Evolutionary conservation across 2,888 invertebrate species (phyloP), one percentile per base, ranked within the genome.

Genomic region (Tenthredo scrophulariae): DNA sequence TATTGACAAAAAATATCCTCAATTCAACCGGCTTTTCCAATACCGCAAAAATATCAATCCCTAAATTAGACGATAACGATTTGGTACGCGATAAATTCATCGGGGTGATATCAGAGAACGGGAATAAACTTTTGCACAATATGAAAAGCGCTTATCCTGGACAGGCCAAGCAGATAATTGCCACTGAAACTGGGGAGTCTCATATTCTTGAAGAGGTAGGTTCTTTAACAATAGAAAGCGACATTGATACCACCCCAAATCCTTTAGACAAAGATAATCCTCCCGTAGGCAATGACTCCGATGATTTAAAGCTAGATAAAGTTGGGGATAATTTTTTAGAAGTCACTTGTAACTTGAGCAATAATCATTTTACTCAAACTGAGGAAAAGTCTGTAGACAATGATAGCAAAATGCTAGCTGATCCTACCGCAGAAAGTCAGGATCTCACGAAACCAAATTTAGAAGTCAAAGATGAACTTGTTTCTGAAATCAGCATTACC

Each of bases 121-220:
- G 91, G 83, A 91, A 93, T 85, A 86, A 85, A 85, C 87, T 90
- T 87, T 89, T 89, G 86, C 89, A 88, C 84, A 88, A 87, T 88
- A 90, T 91, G 87, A 90, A 90, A 89, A 88, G 94, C 94, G 54
- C 94, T 94, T 89, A 95, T 54, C 97, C 97, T 0, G 97, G 97
- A 1, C 96, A 96, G 92, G 96, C 97, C 0, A 96, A 97, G 18
- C 96, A 97, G 93, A 96, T 97, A 43, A 94, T 96, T 89, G 90
- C 91, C 88, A 91, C 90, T 88, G 90, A 90, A 88, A 90, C 89
- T 85, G 91, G 91, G 86, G 89, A 91, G 84, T 90, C 91, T 86
- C 90, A 91, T 88, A 91, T 91, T 87, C 89, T 91, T 86, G 89
- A 89, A 84, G 91, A 92, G 91, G 91, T 92, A 92, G 92, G 91